phyloP scores from a whole-genome alignment of 2,888 invertebrate species.

The Conomelus anceps region DNA sequence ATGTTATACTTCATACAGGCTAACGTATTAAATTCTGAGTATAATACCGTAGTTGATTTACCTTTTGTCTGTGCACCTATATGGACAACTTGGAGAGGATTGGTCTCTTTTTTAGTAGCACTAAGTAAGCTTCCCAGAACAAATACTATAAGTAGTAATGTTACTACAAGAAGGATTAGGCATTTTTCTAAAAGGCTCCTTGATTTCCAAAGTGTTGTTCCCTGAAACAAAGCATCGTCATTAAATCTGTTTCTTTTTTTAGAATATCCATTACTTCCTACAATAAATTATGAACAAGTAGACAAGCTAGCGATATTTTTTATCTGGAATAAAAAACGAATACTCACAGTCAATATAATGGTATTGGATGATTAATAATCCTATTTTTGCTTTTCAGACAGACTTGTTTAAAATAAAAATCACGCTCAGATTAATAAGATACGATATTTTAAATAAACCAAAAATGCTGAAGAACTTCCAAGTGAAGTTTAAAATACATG shows the following conservation, averaged over 20 bases:
- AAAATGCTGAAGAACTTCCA: no score
- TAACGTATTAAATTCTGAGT: not conserved
- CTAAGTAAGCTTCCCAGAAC: constrained; percentile 56
- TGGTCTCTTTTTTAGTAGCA: constrained; percentile 43
- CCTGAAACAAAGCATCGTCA: constrained; percentile 47
- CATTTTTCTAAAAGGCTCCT: constrained; percentile 64
- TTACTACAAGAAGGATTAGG: constrained; percentile 52
- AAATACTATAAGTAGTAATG: constrained; percentile 52
- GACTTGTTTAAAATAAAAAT: no score
- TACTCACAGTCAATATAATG: no score
- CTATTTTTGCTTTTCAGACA: no score
- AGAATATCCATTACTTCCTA: no score
- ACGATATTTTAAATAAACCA: no score
- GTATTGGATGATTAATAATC: no score
- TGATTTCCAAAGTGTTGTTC: constrained; percentile 68
- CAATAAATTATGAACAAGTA: no score
- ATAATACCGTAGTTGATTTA: not conserved
- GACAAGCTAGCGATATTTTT: no score
- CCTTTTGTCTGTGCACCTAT: constrained; percentile 15
- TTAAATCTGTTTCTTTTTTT: not conserved
- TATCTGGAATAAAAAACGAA: no score
- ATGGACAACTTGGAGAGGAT: constrained; percentile 14
- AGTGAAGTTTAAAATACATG: no score
- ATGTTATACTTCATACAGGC: not conserved
- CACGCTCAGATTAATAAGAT: no score